phyloP scores from a whole-genome alignment of 2,797 vertebrate genomes.

The Petrocephalus sullivani region DNA sequence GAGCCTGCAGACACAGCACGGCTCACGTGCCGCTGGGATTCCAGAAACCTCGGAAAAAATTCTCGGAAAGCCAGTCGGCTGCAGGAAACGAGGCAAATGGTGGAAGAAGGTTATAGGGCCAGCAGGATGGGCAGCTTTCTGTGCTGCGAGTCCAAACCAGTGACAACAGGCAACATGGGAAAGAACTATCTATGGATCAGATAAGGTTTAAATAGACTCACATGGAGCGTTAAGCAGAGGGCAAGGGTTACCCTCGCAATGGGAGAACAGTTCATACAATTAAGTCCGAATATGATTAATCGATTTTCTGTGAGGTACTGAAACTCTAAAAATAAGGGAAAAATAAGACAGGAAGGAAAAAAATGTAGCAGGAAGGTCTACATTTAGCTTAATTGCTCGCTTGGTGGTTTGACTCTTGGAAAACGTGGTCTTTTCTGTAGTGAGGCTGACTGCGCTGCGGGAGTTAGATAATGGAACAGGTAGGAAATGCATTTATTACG shows the following conservation, averaged over 20 bases:
- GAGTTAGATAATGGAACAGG: conserved; percentile 49
- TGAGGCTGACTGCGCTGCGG: conserved; percentile 28
- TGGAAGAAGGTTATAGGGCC: neutral
- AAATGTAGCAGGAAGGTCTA: conserved; percentile 31
- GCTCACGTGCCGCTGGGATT: neutral
- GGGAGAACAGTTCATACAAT: neutral
- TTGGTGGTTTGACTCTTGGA: conserved; percentile 32
- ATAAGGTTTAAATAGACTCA: neutral
- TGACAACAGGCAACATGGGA: neutral
- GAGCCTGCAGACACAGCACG: neutral
- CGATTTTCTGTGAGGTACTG: neutral
- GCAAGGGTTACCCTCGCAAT: neutral
- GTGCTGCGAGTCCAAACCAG: neutral
- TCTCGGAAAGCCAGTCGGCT: neutral
- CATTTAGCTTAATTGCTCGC: conserved; percentile 39
- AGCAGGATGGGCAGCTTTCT: neutral
- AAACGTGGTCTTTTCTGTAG: conserved; percentile 23
- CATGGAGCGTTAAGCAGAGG: neutral
- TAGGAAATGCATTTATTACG: conserved; percentile 51
- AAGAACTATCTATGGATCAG: neutral
- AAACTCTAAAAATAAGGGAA: conserved; percentile 20
- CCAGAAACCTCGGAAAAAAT: too few relatives aligned
- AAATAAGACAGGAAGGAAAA: conserved; percentile 19
- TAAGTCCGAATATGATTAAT: conserved; percentile 1
- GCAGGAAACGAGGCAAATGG: neutral